Evolutionary conservation across 2,797 vertebrate genomes (phyloP).

Genomic region (Eidolon dupreanum): DNA sequence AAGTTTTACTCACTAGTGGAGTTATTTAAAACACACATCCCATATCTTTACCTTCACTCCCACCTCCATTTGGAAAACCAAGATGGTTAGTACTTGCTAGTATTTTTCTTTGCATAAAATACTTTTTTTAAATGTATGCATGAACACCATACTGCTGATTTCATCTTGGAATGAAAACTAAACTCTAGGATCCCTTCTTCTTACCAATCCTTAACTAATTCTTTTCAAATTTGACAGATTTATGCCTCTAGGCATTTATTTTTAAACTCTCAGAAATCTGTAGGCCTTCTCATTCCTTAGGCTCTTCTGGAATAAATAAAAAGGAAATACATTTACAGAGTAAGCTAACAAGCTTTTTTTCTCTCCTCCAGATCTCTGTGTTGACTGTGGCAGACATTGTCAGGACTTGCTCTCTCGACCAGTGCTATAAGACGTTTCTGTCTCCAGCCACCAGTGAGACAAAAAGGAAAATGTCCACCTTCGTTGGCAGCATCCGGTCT

Average conservation of each 20-base stretch:
- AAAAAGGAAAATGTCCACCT: slow-evolving; percentile 98
- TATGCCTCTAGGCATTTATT: slow-evolving; percentile 53
- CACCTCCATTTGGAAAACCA: background rate
- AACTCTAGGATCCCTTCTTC: background rate
- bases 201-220: slow-evolving; percentile 44
- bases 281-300: background rate
- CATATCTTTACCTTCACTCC: too few species aligned
- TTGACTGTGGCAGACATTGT: slow-evolving; percentile 93
- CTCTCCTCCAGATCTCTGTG: slow-evolving; percentile 91
- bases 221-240: slow-evolving; percentile 52
- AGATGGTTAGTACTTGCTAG: background rate
- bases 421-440: slow-evolving; percentile 97
- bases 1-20: background rate
- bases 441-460: slow-evolving; percentile 98
- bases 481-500: slow-evolving; percentile 93
- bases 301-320: background rate
- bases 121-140: background rate
- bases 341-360: background rate
- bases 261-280: slow-evolving; percentile 56
- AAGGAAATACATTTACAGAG: slow-evolving; percentile 31
- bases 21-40: background rate
- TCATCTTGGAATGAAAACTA: slow-evolving; percentile 39
- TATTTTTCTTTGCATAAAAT: background rate
- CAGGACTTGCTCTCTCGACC: slow-evolving; percentile 95
- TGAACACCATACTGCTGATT: slow-evolving; percentile 3